Evolutionary conservation across 1,140 invertebrate species (phyloP).

Genomic region (Drepana arcuata): DNA sequence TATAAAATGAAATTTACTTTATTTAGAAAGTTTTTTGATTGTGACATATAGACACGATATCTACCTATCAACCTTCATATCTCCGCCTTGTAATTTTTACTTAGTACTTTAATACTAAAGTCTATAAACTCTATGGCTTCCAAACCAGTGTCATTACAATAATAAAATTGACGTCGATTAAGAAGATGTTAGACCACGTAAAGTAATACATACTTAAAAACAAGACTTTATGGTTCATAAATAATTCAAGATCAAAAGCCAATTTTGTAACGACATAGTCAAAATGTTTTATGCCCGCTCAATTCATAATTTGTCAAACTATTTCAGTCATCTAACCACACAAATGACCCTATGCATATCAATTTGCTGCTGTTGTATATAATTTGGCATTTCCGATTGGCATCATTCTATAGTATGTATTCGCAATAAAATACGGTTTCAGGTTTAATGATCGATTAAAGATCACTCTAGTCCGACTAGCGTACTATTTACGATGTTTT

Average conservation of each 20-base stretch:
- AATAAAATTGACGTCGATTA: not conserved
- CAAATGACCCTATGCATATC: no score
- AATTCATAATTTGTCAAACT: constrained; percentile 2
- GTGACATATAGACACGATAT: no score
- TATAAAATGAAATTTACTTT: no score
- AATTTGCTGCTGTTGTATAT: no score
- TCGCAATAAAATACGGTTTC: constrained; percentile 7
- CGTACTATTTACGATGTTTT: constrained; percentile 18
- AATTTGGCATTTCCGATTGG: not conserved
- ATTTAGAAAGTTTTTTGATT: no score
- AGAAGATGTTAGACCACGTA: not conserved
- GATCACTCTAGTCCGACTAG: constrained; percentile 21
- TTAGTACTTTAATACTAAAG: no score
- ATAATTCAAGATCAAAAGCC: constrained; percentile 11
- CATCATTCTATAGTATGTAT: not conserved
- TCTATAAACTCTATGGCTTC: no score
- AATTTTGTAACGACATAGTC: not conserved
- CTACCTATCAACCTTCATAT: no score
- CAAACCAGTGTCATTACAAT: no score
- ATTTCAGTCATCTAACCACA: no score
- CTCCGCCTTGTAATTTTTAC: no score
- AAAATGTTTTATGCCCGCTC: no score
- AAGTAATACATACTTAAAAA: constrained; percentile 9
- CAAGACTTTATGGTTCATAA: constrained; percentile 11
- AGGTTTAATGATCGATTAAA: constrained; percentile 29